phyloP scores from a whole-genome alignment of 2,113 vertebrate genomes.

The Tetraodon nigroviridis region DNA sequence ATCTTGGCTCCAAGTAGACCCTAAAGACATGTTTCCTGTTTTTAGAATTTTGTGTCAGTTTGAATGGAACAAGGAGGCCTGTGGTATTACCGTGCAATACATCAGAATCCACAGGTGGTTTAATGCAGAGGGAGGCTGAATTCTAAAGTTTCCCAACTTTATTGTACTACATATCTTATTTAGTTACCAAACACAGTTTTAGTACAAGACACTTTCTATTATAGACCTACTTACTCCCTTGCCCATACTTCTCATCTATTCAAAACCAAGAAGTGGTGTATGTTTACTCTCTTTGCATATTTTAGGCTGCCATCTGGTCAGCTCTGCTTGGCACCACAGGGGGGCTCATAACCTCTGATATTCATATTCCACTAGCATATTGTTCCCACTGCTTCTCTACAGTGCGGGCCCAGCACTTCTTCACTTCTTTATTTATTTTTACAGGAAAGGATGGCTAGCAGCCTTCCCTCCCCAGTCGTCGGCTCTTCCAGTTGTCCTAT shows the following conservation, averaged over 20 bases:
- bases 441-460: constrained; percentile 74
- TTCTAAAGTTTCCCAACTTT: constrained; percentile 19
- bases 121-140: neutral
- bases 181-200: constrained; percentile 22
- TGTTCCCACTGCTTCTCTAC: constrained; percentile 89
- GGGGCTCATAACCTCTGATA: constrained; percentile 83
- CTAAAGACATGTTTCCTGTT: neutral
- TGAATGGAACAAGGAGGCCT: neutral
- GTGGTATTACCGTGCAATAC: constrained; percentile 4
- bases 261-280: constrained; percentile 55
- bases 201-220: constrained; percentile 13
- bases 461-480: constrained; percentile 72
- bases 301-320: constrained; percentile 94
- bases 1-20: neutral
- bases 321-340: constrained; percentile 79
- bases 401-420: constrained; percentile 58
- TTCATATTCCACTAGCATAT: constrained; percentile 97
- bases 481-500: constrained; percentile 99
- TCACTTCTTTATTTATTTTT: constrained; percentile 91
- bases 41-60: neutral
- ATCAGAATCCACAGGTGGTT: constrained; percentile 11
- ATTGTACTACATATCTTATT: constrained; percentile 4
- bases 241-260: constrained; percentile 34
- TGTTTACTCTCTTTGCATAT: constrained; percentile 84
- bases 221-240: constrained; percentile 32